These are phyloP conservation scores for Peromyscus polionotus DNA, from an alignment of 2,113 vertebrate species.

Conservation along the genomic window DNA sequence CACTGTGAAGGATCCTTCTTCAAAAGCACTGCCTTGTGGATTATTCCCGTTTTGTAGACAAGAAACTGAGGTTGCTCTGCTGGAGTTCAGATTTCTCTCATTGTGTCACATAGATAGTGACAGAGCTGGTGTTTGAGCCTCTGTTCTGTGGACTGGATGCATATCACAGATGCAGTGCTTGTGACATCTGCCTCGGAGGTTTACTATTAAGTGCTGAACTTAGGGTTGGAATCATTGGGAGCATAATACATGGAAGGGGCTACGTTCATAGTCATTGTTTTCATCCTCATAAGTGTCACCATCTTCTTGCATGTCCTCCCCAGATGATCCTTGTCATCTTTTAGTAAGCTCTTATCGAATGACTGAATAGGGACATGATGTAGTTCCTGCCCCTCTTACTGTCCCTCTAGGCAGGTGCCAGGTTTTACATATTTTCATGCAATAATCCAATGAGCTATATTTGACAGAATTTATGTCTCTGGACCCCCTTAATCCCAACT, in stretches of 20 bases:
- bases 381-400: not conserved
- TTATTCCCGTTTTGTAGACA: not conserved
- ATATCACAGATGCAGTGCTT: not conserved
- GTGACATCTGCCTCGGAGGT: not conserved
- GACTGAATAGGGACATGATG: not conserved
- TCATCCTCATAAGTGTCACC: not conserved
- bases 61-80: not conserved
- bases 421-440: constrained; percentile 22
- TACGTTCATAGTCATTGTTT: fast-evolving
- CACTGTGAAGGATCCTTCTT: not conserved
- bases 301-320: not conserved
- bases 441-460: constrained; percentile 4
- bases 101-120: not conserved
- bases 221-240: not conserved
- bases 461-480: constrained; percentile 20
- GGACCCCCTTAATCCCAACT: not conserved
- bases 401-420: not conserved
- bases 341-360: not conserved
- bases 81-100: not conserved
- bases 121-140: not conserved
- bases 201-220: not conserved
- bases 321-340: not conserved
- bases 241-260: not conserved
- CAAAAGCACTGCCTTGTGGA: not conserved
- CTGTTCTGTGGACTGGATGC: not conserved